A percentile compares a stretch with the other conserved stretches of the same genome.
Conservation (phyloP, 2,888 invertebrate genomes). For the Ypsolopha sequella region DNA sequence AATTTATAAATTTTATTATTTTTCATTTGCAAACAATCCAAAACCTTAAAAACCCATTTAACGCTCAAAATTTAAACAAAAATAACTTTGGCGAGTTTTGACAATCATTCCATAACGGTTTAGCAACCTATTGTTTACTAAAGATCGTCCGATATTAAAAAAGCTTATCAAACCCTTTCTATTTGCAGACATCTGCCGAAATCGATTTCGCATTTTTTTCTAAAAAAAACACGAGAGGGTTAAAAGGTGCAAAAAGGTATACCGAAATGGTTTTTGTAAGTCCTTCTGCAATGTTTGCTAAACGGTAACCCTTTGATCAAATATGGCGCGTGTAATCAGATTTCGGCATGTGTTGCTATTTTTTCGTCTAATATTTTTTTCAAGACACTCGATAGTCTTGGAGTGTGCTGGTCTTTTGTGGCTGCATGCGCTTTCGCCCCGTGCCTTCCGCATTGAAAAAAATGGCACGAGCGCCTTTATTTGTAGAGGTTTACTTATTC, state of each 20-base stretch:
- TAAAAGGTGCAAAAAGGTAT: conserved; percentile 47
- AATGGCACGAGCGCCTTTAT: conserved; percentile 52
- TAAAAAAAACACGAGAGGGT: conserved; percentile 38
- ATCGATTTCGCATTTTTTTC: conserved; percentile 66
- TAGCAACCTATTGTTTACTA: conserved; percentile 47
- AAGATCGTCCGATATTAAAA: conserved; percentile 37
- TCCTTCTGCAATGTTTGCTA: conserved; percentile 41
- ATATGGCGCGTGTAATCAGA: conserved; percentile 59
- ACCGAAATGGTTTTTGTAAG: conserved; percentile 37
- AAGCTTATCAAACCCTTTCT: conserved; percentile 61
- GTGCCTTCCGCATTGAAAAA: conserved; percentile 56
- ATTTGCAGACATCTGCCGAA: conserved; percentile 66
- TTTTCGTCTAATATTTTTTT: conserved; percentile 30
- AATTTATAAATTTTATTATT: too few species aligned
- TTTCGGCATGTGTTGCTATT: conserved; percentile 67
- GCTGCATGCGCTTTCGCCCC: conserved; percentile 54
- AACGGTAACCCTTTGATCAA: conserved; percentile 65
- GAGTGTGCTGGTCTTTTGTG: conserved; percentile 60
- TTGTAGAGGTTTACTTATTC: too few species aligned
- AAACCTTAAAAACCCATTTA: too few species aligned
- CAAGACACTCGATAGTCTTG: conserved; percentile 62
- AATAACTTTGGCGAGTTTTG: conserved; percentile 46
- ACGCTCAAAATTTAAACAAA: neutral
- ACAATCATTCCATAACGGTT: conserved; percentile 54
- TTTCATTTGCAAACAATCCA: too few species aligned